Evolutionary conservation across 2,888 invertebrate genomes (phyloP).

Genomic region (Hartigia nigra): DNA sequence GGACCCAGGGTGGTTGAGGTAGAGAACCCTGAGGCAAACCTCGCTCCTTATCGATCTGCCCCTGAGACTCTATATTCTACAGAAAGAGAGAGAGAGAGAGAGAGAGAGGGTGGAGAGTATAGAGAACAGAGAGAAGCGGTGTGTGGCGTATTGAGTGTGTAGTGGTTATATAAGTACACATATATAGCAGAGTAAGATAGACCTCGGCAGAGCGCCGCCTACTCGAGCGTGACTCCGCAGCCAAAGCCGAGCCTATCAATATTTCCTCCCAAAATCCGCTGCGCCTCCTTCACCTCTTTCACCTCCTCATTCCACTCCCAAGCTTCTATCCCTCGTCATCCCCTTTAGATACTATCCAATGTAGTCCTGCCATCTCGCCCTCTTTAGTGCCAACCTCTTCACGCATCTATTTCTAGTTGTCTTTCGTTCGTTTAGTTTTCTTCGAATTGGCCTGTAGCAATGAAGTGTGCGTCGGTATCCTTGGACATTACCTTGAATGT

Average conservation of each 20-base stretch:
- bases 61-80: conserved; percentile 55
- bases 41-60: conserved; percentile 64
- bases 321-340: conserved; percentile 11
- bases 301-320: conserved; percentile 5
- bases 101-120: conserved; percentile 15
- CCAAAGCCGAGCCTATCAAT: conserved; percentile 64
- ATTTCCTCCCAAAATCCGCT: conserved; percentile 60
- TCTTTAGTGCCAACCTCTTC: conserved; percentile 9
- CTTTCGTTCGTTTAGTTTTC: background rate
- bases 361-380: conserved; percentile 12
- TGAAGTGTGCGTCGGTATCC: background rate
- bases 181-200: conserved; percentile 44
- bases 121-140: background rate
- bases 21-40: conserved; percentile 59
- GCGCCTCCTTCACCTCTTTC: conserved; percentile 26
- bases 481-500: too few species aligned
- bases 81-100: conserved; percentile 26
- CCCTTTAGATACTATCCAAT: conserved; percentile 21
- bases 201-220: conserved; percentile 57
- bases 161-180: background rate
- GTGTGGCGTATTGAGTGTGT: background rate
- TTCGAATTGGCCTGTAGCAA: background rate
- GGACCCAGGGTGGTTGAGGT: conserved; percentile 44
- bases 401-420: conserved; percentile 1
- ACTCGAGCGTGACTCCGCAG: conserved; percentile 65